These are phyloP conservation scores for Timema cristinae DNA, from an alignment of 2,888 invertebrate species.

Conservation along the genomic window DNA sequence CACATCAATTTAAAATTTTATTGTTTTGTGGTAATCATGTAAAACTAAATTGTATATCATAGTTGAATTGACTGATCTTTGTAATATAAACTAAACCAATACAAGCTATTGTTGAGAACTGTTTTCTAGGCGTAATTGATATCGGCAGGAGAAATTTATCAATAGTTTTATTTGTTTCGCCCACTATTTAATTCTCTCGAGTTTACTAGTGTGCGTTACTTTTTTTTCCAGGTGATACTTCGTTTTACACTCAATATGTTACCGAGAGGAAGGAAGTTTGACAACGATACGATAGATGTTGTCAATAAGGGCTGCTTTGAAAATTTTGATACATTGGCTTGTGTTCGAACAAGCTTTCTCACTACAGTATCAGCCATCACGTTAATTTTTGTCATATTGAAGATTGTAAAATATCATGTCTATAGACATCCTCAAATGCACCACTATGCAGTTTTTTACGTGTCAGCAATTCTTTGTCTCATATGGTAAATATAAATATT, in stretches of 20 bases:
- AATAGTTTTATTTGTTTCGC: too few relatives aligned
- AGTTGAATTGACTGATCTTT: too few relatives aligned
- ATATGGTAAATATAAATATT: constrained; percentile 43
- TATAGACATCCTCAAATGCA: constrained; percentile 48
- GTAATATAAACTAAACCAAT: too few relatives aligned
- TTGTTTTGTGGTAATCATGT: too few relatives aligned
- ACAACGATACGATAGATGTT: constrained; percentile 46
- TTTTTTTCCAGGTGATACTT: not conserved
- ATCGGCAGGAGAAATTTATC: too few relatives aligned
- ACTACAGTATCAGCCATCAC: constrained; percentile 46
- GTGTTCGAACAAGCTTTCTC: constrained; percentile 46
- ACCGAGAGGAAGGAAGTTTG: constrained; percentile 39
- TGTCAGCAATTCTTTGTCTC: constrained; percentile 47
- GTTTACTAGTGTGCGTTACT: too few relatives aligned
- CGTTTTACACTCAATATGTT: constrained; percentile 27
- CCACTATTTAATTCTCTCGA: too few relatives aligned
- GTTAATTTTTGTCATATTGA: constrained; percentile 40
- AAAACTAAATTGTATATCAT: too few relatives aligned
- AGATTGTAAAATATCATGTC: constrained; percentile 47
- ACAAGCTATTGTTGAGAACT: too few relatives aligned
- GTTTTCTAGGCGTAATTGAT: too few relatives aligned
- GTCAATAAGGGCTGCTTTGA: constrained; percentile 46
- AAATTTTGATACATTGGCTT: constrained; percentile 46
- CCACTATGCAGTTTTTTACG: constrained; percentile 50
- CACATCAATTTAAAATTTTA: too few relatives aligned